Percentiles rank a stretch among this genome's conserved stretches.
These are phyloP conservation scores for Agapornis roseicollis DNA, from an alignment of 2,113 vertebrate species.

Conservation along the genomic window DNA sequence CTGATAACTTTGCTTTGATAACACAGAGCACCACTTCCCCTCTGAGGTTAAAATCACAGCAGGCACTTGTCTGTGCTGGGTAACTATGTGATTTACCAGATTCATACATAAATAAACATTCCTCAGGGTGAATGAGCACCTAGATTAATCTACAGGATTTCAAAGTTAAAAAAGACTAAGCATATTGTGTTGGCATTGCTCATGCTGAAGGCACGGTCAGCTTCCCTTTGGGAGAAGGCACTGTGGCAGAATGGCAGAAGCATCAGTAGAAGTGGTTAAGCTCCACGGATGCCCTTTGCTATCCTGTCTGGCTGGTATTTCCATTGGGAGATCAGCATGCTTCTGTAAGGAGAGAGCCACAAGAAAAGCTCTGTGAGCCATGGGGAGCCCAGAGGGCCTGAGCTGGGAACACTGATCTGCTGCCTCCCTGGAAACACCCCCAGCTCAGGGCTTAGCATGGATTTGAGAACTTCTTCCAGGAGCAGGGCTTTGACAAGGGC, in stretches of 20 bases:
- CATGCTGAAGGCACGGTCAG: accelerated
- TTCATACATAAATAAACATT: background rate
- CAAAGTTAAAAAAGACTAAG: background rate
- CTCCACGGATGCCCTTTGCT: accelerated
- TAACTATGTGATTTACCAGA: background rate
- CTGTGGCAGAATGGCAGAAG: background rate
- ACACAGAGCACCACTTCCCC: background rate
- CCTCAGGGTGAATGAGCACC: background rate
- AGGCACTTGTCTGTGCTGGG: background rate
- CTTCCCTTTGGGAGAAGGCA: background rate
- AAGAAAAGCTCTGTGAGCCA: background rate
- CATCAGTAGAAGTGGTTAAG: accelerated
- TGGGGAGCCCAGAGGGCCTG: accelerated
- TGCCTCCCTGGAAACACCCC: background rate
- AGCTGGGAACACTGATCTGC: accelerated
- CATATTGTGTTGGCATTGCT: accelerated
- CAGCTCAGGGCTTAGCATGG: too few species aligned
- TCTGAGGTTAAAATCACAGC: background rate
- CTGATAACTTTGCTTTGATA: background rate
- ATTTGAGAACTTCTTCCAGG: background rate
- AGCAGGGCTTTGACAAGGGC: background rate
- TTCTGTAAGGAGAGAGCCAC: background rate
- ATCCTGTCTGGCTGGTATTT: accelerated
- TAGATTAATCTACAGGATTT: background rate
- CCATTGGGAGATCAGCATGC: accelerated